Evolutionary conservation across 2,113 vertebrate genomes (phyloP).

Genomic region (Lepisosteus osseus): DNA sequence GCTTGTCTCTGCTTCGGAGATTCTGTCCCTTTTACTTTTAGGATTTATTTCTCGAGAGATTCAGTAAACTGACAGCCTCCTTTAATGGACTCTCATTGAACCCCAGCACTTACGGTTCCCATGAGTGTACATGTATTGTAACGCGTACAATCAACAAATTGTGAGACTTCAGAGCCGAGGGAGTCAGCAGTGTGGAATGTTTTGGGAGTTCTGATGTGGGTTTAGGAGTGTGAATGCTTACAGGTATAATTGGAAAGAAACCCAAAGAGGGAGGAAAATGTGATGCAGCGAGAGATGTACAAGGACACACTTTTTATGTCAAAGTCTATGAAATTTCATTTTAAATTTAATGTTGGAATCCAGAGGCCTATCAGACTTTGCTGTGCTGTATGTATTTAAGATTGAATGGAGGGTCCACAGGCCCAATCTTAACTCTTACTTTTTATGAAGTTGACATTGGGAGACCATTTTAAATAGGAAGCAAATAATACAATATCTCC

Average conservation of each 20-base stretch:
- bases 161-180: slow-evolving; percentile 38
- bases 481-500: too few relatives aligned
- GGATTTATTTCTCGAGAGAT: slow-evolving; percentile 80
- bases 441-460: too few relatives aligned
- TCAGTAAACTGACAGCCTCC: slow-evolving; percentile 72
- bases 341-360: too few relatives aligned
- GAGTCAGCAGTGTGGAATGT: slow-evolving; percentile 47
- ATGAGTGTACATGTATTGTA: slow-evolving; percentile 53
- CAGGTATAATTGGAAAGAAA: slow-evolving; percentile 57
- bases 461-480: too few relatives aligned
- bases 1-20: slow-evolving; percentile 74
- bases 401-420: too few relatives aligned
- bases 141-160: slow-evolving; percentile 26
- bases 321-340: too few relatives aligned
- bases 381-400: too few relatives aligned
- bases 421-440: too few relatives aligned
- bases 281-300: neutral
- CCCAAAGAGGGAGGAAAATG: slow-evolving; percentile 14
- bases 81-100: slow-evolving; percentile 72
- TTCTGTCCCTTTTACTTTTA: slow-evolving; percentile 81
- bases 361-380: too few relatives aligned
- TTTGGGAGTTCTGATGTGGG: slow-evolving; percentile 40
- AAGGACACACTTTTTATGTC: slow-evolving; percentile 7
- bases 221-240: slow-evolving; percentile 44
- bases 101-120: slow-evolving; percentile 58